Evolutionary conservation across 2,113 vertebrate species (phyloP), one percentile per base, ranked within the genome.

Genomic region (Galbula dea): DNA sequence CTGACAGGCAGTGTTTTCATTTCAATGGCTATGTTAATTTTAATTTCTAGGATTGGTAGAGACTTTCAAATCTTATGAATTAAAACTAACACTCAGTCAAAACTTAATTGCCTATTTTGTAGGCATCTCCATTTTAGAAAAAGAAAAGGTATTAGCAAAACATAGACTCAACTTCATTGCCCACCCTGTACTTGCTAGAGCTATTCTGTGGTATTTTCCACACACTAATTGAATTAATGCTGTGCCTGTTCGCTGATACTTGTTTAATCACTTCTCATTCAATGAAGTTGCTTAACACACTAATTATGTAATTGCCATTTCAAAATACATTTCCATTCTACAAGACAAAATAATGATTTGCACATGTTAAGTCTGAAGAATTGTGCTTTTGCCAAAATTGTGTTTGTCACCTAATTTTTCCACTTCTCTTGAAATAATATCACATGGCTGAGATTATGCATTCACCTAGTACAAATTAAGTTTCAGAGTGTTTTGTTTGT

Each of bases 291-390:
- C 89, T 80, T 92, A 94, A 90, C 75, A 79, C 46, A 21, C 78
- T 92, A 91, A 95, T 93, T 94, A 80, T 74, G 61, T 94, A 95
- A 95, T 92, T 94, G 88, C 30, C 67, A 68, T 95, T 94, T 94
- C 89, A 88, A 90, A 83, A 83, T 76, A 23, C 19, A 58, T 96
- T 95, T 93, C 73, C 32, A 6, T 63, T 93, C 65, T 84, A 17
- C 55, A 54, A 59, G 89, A 83, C 89, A 86, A 73, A 94, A 71
- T 92, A 96, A 94, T 92, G 75, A 58, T 89, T 95, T 95, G 57
- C 93, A 89, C 75, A 88, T 94, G 91, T 93, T 86, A 57, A 49
- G 59, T 94, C 87, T 69, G 76, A 90, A 88, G 54, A 89, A 19
- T n/a, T 36, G 30, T 83, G 22, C 39, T 78, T 90, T 91, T 91